These are phyloP conservation scores for Struthidea cinerea DNA, from an alignment of 2,113 vertebrate species.

Conservation along the genomic window DNA sequence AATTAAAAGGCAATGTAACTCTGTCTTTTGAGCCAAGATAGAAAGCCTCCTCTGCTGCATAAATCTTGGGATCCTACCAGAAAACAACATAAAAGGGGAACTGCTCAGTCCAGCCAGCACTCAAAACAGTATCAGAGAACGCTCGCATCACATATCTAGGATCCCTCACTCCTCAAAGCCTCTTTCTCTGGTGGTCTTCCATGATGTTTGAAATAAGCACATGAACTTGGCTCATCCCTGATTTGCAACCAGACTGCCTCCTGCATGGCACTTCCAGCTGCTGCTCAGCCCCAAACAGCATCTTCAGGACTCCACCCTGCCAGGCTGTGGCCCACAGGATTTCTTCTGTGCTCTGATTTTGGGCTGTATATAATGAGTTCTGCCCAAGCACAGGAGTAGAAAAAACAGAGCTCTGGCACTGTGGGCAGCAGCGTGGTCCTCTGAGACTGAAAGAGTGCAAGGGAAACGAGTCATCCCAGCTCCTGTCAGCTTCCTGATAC, in stretches of 20 bases:
- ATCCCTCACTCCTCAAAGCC: neutral
- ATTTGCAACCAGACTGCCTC: neutral
- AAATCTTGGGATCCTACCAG: neutral
- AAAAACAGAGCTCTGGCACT: neutral
- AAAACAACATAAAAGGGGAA: neutral
- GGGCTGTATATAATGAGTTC: neutral
- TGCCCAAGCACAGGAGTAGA: neutral
- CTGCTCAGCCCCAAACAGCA: rapidly evolving
- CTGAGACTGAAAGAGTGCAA: neutral
- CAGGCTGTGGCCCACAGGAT: neutral
- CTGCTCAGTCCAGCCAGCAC: neutral
- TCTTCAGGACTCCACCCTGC: neutral
- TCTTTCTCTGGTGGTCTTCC: neutral
- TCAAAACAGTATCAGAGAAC: neutral
- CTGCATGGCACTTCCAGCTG: neutral
- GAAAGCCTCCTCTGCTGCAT: neutral
- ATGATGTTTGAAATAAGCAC: neutral
- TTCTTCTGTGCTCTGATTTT: neutral
- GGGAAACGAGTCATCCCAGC: neutral
- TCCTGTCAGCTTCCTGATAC: neutral
- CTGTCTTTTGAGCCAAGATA: neutral
- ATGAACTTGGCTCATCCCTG: neutral
- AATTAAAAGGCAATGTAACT: neutral
- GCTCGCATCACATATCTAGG: neutral
- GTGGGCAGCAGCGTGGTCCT: rapidly evolving